phyloP scores from a whole-genome alignment of 2,797 vertebrate genomes.

The Petrocephalus schoutedeni region DNA sequence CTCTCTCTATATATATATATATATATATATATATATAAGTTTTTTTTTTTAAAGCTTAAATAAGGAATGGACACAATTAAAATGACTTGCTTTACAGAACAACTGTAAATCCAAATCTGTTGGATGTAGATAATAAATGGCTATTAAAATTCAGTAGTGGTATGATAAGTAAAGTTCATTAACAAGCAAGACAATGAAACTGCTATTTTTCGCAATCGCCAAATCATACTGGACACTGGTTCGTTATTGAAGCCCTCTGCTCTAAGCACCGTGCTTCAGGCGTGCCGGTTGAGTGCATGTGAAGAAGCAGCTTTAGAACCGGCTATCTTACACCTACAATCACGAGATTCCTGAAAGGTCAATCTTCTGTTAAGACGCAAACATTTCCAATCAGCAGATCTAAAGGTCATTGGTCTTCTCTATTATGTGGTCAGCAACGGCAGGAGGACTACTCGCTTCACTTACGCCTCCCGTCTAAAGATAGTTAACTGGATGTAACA shows the following conservation, averaged over 20 bases:
- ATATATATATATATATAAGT: too few species aligned
- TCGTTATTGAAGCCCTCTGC: background rate
- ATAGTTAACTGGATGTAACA: conserved; percentile 25
- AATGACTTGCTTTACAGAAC: background rate
- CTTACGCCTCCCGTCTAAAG: conserved; percentile 19
- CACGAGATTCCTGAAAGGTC: conserved; percentile 10
- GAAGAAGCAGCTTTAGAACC: background rate
- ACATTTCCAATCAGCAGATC: conserved; percentile 25
- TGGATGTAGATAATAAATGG: background rate
- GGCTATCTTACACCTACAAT: conserved; percentile 5
- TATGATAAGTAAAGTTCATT: background rate
- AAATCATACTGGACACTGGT: background rate
- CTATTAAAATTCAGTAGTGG: background rate
- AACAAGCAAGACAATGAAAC: background rate
- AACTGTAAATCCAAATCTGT: background rate
- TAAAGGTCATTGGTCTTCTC: conserved; percentile 30
- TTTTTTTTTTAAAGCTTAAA: background rate
- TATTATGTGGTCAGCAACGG: conserved; percentile 25
- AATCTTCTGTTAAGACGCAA: conserved; percentile 16
- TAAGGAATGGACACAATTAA: background rate
- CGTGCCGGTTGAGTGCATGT: background rate
- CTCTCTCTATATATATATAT: too few species aligned
- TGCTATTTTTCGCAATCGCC: background rate
- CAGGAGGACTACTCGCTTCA: conserved; percentile 14
- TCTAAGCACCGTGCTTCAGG: background rate